A percentile compares a stretch with the other conserved stretches of the same genome.
Evolutionary conservation across 2,797 vertebrate species (phyloP).

Genomic region (Xiphorhynchus erythropygius): DNA sequence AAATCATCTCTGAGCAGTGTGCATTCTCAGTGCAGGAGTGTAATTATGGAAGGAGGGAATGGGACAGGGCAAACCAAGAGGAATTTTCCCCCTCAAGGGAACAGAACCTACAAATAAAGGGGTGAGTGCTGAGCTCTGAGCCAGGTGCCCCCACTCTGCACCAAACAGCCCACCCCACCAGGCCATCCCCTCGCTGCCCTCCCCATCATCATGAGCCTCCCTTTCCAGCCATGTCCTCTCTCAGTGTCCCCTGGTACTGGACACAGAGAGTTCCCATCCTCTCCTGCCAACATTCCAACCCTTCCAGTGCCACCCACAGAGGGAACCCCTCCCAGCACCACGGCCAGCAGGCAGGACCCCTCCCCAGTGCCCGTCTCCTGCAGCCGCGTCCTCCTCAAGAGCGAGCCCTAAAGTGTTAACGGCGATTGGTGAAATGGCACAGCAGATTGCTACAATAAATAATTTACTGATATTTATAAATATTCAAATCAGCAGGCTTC

Average conservation of each 20-base stretch:
- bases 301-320: neutral
- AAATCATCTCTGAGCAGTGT: neutral
- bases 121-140: neutral
- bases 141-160: neutral
- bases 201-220: fast-evolving
- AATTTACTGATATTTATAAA: slow-evolving; percentile 99
- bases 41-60: neutral
- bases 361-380: neutral
- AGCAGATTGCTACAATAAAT: slow-evolving; percentile 99
- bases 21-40: neutral
- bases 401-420: slow-evolving; percentile 82
- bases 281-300: neutral
- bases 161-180: fast-evolving
- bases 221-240: neutral
- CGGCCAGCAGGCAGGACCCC: neutral
- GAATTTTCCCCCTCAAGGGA: neutral
- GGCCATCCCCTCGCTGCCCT: neutral
- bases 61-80: neutral
- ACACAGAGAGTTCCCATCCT: neutral
- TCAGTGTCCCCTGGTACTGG: neutral
- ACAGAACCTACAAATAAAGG: neutral
- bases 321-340: fast-evolving
- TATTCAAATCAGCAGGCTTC: slow-evolving; percentile 95
- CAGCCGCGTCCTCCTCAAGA: neutral
- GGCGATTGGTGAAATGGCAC: slow-evolving; percentile 82